A percentile compares a stretch with the other conserved stretches of the same genome.
Conservation (phyloP, 64 coral and sea anemone species). For the Cladopsammia gracilis region DNA sequence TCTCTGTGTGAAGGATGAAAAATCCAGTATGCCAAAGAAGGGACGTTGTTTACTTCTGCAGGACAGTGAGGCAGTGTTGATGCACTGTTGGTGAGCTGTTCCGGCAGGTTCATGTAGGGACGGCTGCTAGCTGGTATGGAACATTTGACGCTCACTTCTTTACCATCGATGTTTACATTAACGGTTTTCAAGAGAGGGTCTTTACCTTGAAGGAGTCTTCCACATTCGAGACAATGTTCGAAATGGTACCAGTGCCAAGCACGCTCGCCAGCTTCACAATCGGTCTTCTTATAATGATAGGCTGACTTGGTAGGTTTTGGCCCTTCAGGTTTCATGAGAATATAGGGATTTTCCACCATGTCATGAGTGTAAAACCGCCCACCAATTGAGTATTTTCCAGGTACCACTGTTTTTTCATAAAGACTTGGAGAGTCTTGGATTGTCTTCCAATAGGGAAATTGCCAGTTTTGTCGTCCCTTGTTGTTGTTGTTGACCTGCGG, state of each 20-base stretch:
- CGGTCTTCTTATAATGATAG: not conserved
- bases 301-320: not conserved
- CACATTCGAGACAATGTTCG: not conserved
- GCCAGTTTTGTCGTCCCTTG: not conserved
- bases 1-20: slow-evolving; percentile 51
- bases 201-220: slow-evolving; percentile 29
- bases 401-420: slow-evolving; percentile 1
- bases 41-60: not conserved
- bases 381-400: slow-evolving; percentile 36
- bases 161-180: not conserved
- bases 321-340: not conserved
- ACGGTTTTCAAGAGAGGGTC: not conserved
- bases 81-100: not conserved
- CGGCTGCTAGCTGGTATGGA: slow-evolving; percentile 1
- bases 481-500: not conserved
- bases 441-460: slow-evolving; percentile 63
- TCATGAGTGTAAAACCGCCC: slow-evolving; percentile 31
- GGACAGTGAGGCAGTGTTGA: not conserved
- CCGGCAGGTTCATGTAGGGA: not conserved
- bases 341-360: slow-evolving; percentile 1
- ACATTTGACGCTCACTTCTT: not conserved
- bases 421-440: slow-evolving; percentile 64
- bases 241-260: slow-evolving; percentile 59
- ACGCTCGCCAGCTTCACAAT: not conserved
- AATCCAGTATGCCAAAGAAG: slow-evolving; percentile 14